Percentiles rank a stretch among this genome's conserved stretches.
These are phyloP conservation scores for Columba janthina DNA, from an alignment of 2,113 vertebrate genomes.

Conservation along the genomic window DNA sequence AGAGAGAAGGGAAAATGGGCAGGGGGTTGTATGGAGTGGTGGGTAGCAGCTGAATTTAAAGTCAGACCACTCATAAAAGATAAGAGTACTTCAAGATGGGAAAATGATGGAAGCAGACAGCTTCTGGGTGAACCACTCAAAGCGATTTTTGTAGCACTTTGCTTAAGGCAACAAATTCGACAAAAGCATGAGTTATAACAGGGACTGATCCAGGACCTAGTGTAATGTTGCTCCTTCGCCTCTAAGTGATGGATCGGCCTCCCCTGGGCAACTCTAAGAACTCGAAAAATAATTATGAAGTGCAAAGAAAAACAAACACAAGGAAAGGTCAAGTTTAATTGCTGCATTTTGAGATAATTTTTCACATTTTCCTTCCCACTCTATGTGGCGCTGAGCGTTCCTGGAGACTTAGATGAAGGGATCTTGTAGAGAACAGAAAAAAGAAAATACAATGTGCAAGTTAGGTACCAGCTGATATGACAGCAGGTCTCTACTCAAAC, in stretches of 20 bases:
- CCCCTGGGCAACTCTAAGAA: background rate
- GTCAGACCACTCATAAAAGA: background rate
- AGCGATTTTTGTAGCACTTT: background rate
- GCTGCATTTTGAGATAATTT: background rate
- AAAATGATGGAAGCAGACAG: background rate
- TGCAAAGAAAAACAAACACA: background rate
- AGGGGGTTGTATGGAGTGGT: no score
- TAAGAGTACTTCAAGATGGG: background rate
- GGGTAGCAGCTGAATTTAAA: background rate
- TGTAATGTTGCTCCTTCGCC: background rate
- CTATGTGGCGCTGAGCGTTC: accelerated
- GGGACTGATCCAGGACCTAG: background rate
- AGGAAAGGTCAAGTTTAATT: background rate
- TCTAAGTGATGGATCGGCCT: background rate
- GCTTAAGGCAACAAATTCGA: background rate
- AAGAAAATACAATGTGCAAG: accelerated
- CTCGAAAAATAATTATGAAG: background rate
- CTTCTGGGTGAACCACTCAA: background rate
- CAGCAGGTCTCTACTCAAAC: background rate
- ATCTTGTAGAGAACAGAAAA: background rate
- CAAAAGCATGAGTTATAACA: background rate
- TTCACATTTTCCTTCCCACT: background rate
- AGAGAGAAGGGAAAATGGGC: background rate
- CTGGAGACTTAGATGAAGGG: background rate
- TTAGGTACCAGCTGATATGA: background rate